Evolutionary conservation across 92 coral and sea anemone genomes (phyloP), one percentile per base, ranked within the genome.

Genomic region (Heteractis magnifica): DNA sequence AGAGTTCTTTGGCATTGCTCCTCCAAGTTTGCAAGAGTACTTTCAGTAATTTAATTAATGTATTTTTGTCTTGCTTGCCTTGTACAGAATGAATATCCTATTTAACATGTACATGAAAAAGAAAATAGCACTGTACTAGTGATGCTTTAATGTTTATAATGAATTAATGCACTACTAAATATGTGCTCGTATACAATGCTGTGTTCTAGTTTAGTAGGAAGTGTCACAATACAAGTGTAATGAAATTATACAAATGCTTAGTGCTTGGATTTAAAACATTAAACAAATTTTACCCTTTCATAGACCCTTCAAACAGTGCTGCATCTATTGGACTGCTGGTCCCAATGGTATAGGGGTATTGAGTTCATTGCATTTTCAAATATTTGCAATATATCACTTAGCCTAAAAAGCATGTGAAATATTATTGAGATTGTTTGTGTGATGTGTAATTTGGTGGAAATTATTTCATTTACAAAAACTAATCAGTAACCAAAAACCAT

Each of bases 161-260:
- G 76, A 71, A 71, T 71, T n/a, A 71, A 71, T 23, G 49, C 44
- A n/a, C 51, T 71, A n/a, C 76, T 71, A 23, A 55, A 55, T 55
- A 2, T 55, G 59, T 55, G 44, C 44, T 34, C 4, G 16, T 65
- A 65, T 65, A 21, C 6, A 53, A 2, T 65, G 72, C 41, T 65
- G 76, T 71, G 76, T 71, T 71, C 50, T 71, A 71, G 76, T 71
- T 71, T 71, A 48, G 76, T 8, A 71, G 49, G 76, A 20, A 71
- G 76, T 71, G 52, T 71, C 49, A 71, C 76, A 71, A 71, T 71
- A 71, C 49, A 71, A 34, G 76, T 71, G 49, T 71, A n/a, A 71
- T 71, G 3, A 71, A 71, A 21, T 71, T 68, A 68, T 18, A 68
- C 73, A 68, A 68, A 68, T 71, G 76, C 76, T 71, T n/a, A 53